Percentiles rank a stretch among this genome's conserved stretches.
These are phyloP conservation scores for Melanogrammus aeglefinus DNA, from an alignment of 2,797 vertebrate genomes.

Conservation along the genomic window DNA sequence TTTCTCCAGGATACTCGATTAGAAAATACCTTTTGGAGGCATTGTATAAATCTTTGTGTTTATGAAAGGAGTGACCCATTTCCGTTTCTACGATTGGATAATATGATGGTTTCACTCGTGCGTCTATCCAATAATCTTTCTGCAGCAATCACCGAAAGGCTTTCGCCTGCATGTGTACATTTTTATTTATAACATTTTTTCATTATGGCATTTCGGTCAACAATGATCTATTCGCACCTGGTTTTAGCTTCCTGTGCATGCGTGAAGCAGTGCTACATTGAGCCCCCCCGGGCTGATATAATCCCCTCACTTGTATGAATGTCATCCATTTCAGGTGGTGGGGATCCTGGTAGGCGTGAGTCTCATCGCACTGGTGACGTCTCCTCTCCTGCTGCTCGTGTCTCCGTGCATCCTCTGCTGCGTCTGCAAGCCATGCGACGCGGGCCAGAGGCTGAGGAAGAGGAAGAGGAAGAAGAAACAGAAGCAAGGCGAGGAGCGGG, in stretches of 20 bases:
- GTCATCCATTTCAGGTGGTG: constrained; percentile 78
- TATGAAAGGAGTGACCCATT: neutral
- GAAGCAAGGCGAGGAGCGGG: constrained; percentile 52
- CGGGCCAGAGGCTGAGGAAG: constrained; percentile 60
- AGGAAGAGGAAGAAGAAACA: constrained; percentile 57
- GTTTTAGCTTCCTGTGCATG: too few species aligned
- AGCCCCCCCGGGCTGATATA: too few species aligned
- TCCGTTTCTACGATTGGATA: neutral
- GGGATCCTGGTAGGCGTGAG: constrained; percentile 91
- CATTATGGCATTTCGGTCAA: too few species aligned
- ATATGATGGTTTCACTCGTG: neutral
- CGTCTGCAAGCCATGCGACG: constrained; percentile 87
- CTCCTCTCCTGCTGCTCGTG: constrained; percentile 89
- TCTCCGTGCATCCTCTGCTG: constrained; percentile 96
- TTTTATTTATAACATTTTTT: too few species aligned
- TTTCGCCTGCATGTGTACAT: neutral
- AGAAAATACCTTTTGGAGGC: neutral
- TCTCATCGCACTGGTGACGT: constrained; percentile 89
- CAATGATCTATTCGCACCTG: too few species aligned
- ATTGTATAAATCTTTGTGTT: neutral
- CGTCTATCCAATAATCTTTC: neutral
- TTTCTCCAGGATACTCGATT: neutral
- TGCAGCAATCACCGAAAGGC: neutral
- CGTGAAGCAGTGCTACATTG: too few species aligned
- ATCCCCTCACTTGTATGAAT: neutral